These are phyloP conservation scores for Calliphora vomitoria DNA, from an alignment of 2,888 invertebrate genomes.

Conservation along the genomic window DNA sequence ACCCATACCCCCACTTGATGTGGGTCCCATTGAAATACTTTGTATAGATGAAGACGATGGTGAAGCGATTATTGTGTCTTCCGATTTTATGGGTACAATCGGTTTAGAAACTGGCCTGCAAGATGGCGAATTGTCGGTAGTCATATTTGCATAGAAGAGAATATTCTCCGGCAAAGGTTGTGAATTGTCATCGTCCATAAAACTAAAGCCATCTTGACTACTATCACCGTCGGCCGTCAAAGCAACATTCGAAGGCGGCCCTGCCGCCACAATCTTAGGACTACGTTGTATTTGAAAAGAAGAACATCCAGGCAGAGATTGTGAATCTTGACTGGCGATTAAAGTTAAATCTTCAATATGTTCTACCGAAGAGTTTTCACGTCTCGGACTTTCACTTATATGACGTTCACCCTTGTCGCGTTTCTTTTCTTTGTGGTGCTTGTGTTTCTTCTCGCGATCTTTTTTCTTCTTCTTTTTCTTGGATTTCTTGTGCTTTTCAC, in stretches of 20 bases:
- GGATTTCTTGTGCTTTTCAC: slow-evolving; percentile 88
- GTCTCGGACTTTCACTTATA: slow-evolving; percentile 75
- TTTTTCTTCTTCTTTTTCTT: slow-evolving; percentile 93
- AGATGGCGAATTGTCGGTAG: slow-evolving; percentile 83
- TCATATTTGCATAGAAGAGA: slow-evolving; percentile 83
- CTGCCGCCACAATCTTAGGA: slow-evolving; percentile 69
- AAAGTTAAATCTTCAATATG: slow-evolving; percentile 66
- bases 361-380: slow-evolving; percentile 69
- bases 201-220: slow-evolving; percentile 86
- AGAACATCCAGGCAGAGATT: slow-evolving; percentile 55
- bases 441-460: slow-evolving; percentile 89
- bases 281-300: slow-evolving; percentile 75
- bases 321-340: slow-evolving; percentile 63
- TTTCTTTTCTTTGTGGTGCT: slow-evolving; percentile 88
- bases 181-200: slow-evolving; percentile 86
- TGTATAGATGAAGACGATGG: slow-evolving; percentile 77
- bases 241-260: slow-evolving; percentile 69
- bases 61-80: slow-evolving; percentile 78
- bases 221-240: slow-evolving; percentile 85
- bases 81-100: slow-evolving; percentile 81
- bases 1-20: slow-evolving; percentile 42
- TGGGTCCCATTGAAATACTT: slow-evolving; percentile 75
- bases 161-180: slow-evolving; percentile 83
- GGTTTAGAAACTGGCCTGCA: slow-evolving; percentile 83
- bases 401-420: slow-evolving; percentile 85